Evolutionary conservation across 1,140 invertebrate genomes (phyloP).

Genomic region (Eupristina koningsbergeri): DNA sequence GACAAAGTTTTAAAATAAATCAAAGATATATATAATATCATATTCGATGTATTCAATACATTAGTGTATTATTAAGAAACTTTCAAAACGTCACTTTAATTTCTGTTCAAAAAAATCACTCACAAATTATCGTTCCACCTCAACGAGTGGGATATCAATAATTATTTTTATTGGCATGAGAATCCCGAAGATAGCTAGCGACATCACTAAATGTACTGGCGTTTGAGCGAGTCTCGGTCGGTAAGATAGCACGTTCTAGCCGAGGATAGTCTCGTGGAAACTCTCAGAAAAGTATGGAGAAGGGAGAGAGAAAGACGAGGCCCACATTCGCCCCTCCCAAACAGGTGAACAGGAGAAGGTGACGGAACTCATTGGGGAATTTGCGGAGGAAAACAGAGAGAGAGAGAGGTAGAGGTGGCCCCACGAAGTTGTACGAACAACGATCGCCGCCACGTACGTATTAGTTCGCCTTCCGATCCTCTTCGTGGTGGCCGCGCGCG

Average conservation of each 20-base stretch:
- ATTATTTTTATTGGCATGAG: background rate
- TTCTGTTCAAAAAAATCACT: too few species aligned
- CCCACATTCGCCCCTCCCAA: background rate
- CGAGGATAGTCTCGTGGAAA: too few species aligned
- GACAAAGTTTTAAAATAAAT: background rate
- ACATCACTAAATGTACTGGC: background rate
- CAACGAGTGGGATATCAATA: background rate
- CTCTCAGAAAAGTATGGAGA: too few species aligned
- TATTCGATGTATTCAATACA: background rate
- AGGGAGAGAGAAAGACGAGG: background rate
- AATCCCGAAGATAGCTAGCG: background rate
- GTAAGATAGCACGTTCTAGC: background rate
- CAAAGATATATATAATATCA: background rate
- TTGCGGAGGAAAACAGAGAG: background rate
- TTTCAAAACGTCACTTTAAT: background rate
- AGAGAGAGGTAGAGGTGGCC: too few species aligned
- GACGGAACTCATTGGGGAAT: slow-evolving; percentile 8
- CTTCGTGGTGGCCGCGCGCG: slow-evolving; percentile 38
- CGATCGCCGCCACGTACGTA: slow-evolving; percentile 40
- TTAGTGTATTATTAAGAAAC: background rate
- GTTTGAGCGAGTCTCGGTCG: background rate
- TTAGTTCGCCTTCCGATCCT: slow-evolving; percentile 48
- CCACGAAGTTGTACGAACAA: slow-evolving; percentile 9
- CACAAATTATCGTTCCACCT: background rate
- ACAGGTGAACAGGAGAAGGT: slow-evolving; percentile 16